Evolutionary conservation across 2,888 invertebrate genomes (phyloP).

Genomic region (Drosophila anomalata): DNA sequence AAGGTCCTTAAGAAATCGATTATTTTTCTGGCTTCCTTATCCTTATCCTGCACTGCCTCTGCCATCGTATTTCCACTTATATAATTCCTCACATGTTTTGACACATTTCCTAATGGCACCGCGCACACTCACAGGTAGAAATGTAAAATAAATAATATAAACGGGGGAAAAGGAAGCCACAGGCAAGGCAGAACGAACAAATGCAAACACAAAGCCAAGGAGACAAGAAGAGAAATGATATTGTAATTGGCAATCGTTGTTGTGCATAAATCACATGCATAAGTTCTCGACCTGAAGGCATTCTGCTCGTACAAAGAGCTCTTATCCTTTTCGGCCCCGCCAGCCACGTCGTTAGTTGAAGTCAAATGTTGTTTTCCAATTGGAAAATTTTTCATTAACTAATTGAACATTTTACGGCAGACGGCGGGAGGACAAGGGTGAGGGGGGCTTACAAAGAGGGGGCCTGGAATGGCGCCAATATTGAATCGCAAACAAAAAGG

Average conservation of each 20-base stretch:
- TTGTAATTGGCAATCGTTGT: constrained; percentile 80
- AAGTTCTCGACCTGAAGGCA: constrained; percentile 74
- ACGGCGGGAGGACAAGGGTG: background rate
- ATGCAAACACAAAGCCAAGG: constrained; percentile 51
- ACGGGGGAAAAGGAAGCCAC: constrained; percentile 11
- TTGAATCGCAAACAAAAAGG: constrained; percentile 66
- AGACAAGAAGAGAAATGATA: constrained; percentile 76
- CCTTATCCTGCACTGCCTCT: background rate
- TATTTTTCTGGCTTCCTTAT: constrained; percentile 3
- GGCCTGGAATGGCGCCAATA: constrained; percentile 65
- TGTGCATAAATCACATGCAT: constrained; percentile 78
- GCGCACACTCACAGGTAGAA: constrained; percentile 44
- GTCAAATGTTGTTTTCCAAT: constrained; percentile 78
- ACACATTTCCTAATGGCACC: constrained; percentile 77
- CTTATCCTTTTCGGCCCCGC: background rate
- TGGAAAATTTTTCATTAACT: constrained; percentile 82
- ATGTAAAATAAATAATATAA: constrained; percentile 16
- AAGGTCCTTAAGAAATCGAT: constrained; percentile 24
- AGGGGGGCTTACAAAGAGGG: constrained; percentile 21
- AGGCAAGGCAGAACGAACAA: constrained; percentile 40
- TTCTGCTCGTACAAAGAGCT: constrained; percentile 22
- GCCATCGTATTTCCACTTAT: constrained; percentile 33
- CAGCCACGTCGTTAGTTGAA: constrained; percentile 65
- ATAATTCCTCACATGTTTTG: constrained; percentile 77
- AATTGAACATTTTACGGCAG: constrained; percentile 81